phyloP scores from a whole-genome alignment of 2,113 vertebrate genomes.

The Nibea coibor region DNA sequence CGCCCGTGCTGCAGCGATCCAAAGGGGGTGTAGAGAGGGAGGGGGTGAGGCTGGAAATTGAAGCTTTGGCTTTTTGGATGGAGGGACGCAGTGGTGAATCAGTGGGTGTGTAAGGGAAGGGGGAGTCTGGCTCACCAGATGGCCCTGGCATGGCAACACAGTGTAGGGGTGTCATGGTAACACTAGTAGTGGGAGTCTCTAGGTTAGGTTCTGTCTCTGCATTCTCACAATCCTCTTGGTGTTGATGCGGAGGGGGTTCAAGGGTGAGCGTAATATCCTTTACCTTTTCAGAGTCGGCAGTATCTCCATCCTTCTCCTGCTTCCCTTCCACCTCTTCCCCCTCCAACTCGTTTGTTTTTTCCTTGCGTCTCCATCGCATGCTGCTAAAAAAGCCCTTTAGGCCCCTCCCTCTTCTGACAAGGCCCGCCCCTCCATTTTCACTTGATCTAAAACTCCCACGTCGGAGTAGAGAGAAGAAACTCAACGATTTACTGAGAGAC shows the following conservation, averaged over 20 bases:
- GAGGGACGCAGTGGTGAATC: slow-evolving; percentile 68
- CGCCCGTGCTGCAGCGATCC: slow-evolving; percentile 87
- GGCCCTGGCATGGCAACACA: slow-evolving; percentile 71
- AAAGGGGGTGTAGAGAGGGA: slow-evolving; percentile 82
- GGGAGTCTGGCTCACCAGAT: slow-evolving; percentile 70
- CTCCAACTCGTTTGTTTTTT: slow-evolving; percentile 82
- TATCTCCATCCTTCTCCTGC: slow-evolving; percentile 74
- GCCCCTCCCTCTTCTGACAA: slow-evolving; percentile 89
- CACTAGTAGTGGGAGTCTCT: slow-evolving; percentile 62
- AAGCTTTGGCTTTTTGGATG: slow-evolving; percentile 70
- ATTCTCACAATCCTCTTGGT: slow-evolving; percentile 67
- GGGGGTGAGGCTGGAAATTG: slow-evolving; percentile 71
- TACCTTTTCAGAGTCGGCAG: slow-evolving; percentile 82
- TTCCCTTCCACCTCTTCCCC: slow-evolving; percentile 74
- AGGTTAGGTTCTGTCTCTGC: slow-evolving; percentile 51
- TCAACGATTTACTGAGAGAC: slow-evolving; percentile 92
- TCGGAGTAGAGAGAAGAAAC: slow-evolving; percentile 92
- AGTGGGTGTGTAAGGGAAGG: slow-evolving; percentile 73
- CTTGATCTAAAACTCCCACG: slow-evolving; percentile 85
- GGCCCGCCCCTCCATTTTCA: slow-evolving; percentile 82
- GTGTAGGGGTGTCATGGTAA: slow-evolving; percentile 71
- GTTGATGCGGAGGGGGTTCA: slow-evolving; percentile 78
- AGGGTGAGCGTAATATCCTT: slow-evolving; percentile 83
- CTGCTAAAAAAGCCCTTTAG: slow-evolving; percentile 92
- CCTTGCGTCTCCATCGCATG: slow-evolving; percentile 92